These are phyloP conservation scores for Cladorhizidae sp. DNA, from an alignment of 37 sponge, comb jelly and placozoan genomes.

Conservation along the genomic window DNA sequence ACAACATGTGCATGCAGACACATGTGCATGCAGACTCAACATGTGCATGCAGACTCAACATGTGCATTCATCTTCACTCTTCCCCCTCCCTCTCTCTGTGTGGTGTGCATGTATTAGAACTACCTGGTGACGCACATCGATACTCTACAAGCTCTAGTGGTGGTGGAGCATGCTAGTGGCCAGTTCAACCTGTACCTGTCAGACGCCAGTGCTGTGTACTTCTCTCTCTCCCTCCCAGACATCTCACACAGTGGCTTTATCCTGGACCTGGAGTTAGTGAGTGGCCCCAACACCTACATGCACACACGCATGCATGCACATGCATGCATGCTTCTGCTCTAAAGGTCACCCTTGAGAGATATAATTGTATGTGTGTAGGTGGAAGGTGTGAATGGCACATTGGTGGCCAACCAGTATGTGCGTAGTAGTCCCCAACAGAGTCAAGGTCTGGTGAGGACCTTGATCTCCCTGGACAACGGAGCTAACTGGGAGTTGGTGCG, in stretches of 20 bases:
- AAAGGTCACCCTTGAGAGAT: background rate
- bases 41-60: too few species aligned
- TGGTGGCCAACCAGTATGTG: slow-evolving; percentile 73
- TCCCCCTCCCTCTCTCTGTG: background rate
- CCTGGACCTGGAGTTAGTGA: slow-evolving; percentile 48
- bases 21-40: too few species aligned
- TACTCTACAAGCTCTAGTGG: slow-evolving; percentile 59
- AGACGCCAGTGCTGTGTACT: slow-evolving; percentile 63
- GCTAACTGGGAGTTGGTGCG: slow-evolving; percentile 62
- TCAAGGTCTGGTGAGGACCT: slow-evolving; percentile 27
- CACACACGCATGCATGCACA: too few species aligned
- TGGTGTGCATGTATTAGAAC: slow-evolving; percentile 7
- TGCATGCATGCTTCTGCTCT: background rate
- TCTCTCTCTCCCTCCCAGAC: slow-evolving; percentile 64
- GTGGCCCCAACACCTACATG: background rate
- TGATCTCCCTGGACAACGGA: slow-evolving; percentile 75
- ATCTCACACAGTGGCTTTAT: background rate
- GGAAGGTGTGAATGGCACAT: slow-evolving; percentile 66
- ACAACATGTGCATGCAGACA: too few species aligned
- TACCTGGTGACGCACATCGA: slow-evolving; percentile 51
- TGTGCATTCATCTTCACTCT: background rate
- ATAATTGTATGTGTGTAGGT: slow-evolving; percentile 39
- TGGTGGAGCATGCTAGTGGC: slow-evolving; percentile 43
- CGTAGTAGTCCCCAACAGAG: background rate
- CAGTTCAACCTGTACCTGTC: slow-evolving; percentile 78